Percentiles rank a stretch among this genome's conserved stretches.
phyloP scores from a whole-genome alignment of 2,888 invertebrate species.

The Drosophila pseudotakahashii region DNA sequence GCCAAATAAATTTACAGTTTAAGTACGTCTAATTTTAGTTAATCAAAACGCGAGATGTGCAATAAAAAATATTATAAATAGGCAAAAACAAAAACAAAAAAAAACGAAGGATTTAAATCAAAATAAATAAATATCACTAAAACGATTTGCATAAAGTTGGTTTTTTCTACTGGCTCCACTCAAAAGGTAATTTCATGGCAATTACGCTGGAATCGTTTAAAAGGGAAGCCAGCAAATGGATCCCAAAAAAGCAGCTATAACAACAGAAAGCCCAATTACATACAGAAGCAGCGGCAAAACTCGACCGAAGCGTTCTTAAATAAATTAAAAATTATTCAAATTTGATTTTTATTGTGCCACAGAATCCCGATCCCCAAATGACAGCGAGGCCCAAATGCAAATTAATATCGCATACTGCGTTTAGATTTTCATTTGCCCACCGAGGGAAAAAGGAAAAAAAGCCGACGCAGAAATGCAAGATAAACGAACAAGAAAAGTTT shows the following conservation, averaged over 20 bases:
- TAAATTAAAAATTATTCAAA: conserved; percentile 79
- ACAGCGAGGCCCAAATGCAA: conserved; percentile 66
- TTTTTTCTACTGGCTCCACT: background rate
- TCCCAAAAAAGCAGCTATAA: conserved; percentile 13
- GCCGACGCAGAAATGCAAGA: conserved; percentile 25
- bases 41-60: conserved; percentile 13
- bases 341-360: conserved; percentile 71
- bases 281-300: conserved; percentile 10
- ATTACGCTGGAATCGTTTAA: conserved; percentile 53
- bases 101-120: conserved; percentile 33
- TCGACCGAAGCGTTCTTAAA: conserved; percentile 51
- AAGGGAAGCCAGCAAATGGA: conserved; percentile 27
- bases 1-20: conserved; percentile 40
- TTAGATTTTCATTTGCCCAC: conserved; percentile 56
- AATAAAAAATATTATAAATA: conserved; percentile 13
- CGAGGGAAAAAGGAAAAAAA: conserved; percentile 23
- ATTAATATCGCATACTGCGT: conserved; percentile 73
- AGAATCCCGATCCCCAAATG: conserved; percentile 20
- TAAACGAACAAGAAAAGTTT: conserved; percentile 64
- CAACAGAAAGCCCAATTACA: conserved; percentile 36
- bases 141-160: conserved; percentile 14
- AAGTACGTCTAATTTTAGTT: conserved; percentile 24
- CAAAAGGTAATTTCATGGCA: conserved; percentile 54
- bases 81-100: conserved; percentile 7
- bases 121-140: conserved; percentile 41